These are phyloP conservation scores for Acanthis flammea DNA, from an alignment of 2,797 vertebrate species.

Conservation along the genomic window DNA sequence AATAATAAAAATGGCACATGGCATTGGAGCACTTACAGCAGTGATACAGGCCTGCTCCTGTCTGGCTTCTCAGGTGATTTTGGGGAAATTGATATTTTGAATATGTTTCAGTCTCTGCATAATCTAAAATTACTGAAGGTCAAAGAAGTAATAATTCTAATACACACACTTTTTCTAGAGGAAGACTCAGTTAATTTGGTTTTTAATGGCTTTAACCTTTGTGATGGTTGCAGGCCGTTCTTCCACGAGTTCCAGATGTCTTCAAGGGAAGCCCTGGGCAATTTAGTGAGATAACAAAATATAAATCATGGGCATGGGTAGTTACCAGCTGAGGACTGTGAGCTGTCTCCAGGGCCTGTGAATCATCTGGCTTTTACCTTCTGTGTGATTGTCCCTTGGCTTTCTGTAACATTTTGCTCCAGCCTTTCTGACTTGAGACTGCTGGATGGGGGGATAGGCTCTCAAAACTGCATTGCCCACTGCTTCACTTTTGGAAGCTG, in stretches of 20 bases:
- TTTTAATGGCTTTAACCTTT: slow-evolving; percentile 22
- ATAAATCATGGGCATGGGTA: background rate
- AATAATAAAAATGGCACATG: background rate
- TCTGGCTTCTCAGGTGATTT: background rate
- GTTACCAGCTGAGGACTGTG: background rate
- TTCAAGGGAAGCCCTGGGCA: background rate
- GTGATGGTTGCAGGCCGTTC: background rate
- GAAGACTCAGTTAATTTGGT: background rate
- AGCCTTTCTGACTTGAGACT: background rate
- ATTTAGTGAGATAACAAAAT: background rate
- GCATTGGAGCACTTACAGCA: background rate
- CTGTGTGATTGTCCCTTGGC: fast-evolving
- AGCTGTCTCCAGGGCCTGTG: background rate
- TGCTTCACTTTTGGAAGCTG: background rate
- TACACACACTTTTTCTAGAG: background rate
- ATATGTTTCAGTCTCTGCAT: background rate
- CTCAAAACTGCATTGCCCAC: background rate
- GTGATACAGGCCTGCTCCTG: background rate
- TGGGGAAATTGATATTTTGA: background rate
- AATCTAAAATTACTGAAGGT: slow-evolving; percentile 26
- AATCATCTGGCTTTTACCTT: background rate
- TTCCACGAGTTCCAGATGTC: background rate
- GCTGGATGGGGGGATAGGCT: fast-evolving
- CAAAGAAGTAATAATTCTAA: background rate
- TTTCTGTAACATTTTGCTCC: background rate